These are phyloP conservation scores for Chironomus tentans DNA, from an alignment of 2,888 invertebrate species.

Conservation along the genomic window DNA sequence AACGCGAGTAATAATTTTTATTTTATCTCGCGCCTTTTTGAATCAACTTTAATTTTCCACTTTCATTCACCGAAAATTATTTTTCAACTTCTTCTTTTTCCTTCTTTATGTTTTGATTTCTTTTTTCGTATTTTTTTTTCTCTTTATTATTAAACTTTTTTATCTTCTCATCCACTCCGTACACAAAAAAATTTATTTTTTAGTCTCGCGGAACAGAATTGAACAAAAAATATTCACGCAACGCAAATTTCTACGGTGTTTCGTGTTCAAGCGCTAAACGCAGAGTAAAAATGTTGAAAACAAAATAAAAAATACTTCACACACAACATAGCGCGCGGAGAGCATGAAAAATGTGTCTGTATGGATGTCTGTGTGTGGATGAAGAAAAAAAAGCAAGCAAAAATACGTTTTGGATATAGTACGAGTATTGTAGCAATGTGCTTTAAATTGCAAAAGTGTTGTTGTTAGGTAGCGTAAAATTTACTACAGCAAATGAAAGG, in stretches of 20 bases:
- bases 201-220: background rate
- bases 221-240: conserved; percentile 1
- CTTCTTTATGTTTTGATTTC: background rate
- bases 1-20: background rate
- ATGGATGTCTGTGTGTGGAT: no score
- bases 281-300: conserved; percentile 14
- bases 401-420: background rate
- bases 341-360: background rate
- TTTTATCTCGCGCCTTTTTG: conserved; percentile 4
- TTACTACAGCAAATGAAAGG: background rate
- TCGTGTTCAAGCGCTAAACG: conserved; percentile 22
- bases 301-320: background rate
- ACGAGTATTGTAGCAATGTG: background rate
- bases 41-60: conserved; percentile 2
- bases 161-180: background rate
- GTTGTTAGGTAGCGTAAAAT: background rate
- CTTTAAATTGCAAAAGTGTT: background rate
- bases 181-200: background rate
- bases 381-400: background rate
- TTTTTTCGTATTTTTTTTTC: background rate
- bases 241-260: conserved; percentile 11
- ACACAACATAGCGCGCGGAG: background rate
- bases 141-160: background rate
- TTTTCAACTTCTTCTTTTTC: background rate
- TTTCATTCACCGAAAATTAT: conserved; percentile 4